Evolutionary conservation across 1,140 invertebrate species (phyloP).

Genomic region (Meloidogyne floridensis): DNA sequence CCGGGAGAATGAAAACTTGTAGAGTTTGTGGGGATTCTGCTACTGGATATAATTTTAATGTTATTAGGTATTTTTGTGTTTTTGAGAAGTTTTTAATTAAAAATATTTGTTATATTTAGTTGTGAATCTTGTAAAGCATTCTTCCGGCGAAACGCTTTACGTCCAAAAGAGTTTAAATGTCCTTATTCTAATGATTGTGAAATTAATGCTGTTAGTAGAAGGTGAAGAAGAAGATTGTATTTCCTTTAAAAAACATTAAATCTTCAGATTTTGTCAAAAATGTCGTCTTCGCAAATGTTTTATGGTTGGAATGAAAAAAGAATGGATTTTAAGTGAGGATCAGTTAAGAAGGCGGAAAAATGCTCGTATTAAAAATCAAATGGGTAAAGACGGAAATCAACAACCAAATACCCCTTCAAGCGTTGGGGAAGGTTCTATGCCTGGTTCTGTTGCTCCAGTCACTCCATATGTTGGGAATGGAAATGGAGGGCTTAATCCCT

Average conservation of each 20-base stretch:
- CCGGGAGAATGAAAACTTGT: constrained; percentile 71
- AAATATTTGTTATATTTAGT: background rate
- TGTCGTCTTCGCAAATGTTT: constrained; percentile 59
- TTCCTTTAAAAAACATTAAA: constrained; percentile 71
- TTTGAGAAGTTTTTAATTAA: too few species aligned
- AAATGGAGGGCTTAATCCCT: background rate
- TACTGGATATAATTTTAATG: constrained; percentile 91
- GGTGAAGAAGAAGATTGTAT: background rate
- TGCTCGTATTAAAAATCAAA: constrained; percentile 76
- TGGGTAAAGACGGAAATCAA: background rate
- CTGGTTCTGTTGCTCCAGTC: constrained; percentile 5
- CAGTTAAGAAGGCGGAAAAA: constrained; percentile 76
- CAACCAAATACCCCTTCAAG: constrained; percentile 7
- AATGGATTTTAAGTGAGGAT: constrained; percentile 94
- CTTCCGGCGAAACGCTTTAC: constrained; percentile 84
- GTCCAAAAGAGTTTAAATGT: constrained; percentile 80
- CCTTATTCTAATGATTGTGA: constrained; percentile 88
- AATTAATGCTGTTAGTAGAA: constrained; percentile 84
- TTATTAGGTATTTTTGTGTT: constrained; percentile 67
- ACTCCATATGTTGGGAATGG: constrained; percentile 2
- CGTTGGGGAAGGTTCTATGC: background rate
- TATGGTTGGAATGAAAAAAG: constrained; percentile 75
- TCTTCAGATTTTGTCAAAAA: constrained; percentile 69
- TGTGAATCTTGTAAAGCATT: constrained; percentile 96
- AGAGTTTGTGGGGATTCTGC: constrained; percentile 87